A percentile compares a stretch with the other conserved stretches of the same genome.
Evolutionary conservation across 2,797 vertebrate genomes (phyloP).

Genomic region (Cryptoprocta ferox): DNA sequence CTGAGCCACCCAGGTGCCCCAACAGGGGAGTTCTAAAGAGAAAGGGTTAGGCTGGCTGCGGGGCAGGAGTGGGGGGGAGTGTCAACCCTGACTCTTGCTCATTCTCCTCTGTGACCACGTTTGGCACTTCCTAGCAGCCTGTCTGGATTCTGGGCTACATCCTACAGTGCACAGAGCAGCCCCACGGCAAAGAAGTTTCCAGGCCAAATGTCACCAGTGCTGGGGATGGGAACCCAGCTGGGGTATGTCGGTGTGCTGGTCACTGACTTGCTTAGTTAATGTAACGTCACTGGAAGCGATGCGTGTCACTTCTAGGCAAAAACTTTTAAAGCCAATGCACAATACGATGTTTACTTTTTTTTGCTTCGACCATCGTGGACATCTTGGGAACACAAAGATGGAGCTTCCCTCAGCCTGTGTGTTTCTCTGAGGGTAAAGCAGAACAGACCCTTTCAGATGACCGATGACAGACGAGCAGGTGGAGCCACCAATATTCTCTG

Average conservation of each 20-base stretch:
- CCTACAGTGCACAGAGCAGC: neutral
- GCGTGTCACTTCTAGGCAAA: neutral
- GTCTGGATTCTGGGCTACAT: neutral
- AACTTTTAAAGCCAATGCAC: neutral
- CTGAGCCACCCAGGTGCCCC: too few relatives aligned
- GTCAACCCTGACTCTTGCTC: neutral
- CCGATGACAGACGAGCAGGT: neutral
- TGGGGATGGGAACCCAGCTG: neutral
- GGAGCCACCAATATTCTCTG: neutral
- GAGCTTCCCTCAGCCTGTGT: neutral
- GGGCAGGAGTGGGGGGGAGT: neutral
- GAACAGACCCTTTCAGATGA: neutral
- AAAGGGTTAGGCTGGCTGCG: neutral
- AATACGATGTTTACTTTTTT: neutral
- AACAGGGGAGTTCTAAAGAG: neutral
- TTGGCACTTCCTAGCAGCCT: neutral
- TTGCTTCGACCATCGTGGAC: neutral
- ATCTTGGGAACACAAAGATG: neutral
- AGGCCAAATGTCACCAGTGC: neutral
- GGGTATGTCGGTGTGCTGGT: too few relatives aligned
- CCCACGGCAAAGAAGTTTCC: neutral
- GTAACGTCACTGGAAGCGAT: neutral
- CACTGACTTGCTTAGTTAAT: neutral
- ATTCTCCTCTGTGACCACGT: too few relatives aligned
- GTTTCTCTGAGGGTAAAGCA: neutral